Base-by-base conservation (phyloP, 2,797 vertebrate genomes). In the Microchirus variegatus region DNA sequence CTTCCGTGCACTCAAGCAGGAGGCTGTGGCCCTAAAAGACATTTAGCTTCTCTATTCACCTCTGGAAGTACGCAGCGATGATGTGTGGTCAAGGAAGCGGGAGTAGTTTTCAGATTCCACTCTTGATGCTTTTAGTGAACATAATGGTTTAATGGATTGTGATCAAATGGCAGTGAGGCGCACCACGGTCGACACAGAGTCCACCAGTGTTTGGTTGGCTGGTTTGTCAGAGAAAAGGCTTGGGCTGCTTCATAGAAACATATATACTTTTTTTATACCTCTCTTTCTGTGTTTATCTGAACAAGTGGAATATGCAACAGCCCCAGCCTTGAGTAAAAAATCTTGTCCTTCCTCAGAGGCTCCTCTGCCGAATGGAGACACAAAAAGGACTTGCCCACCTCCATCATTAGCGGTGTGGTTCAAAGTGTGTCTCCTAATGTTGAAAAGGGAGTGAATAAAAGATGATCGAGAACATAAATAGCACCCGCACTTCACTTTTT, bases 121-220 rank as follows among this genome's bases (percentile, higher is more conserved):
- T 74, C 55, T 77, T 61, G 68, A 62, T 68, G 87, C 82, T 91
- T 87, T 91, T 78, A 84, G 73, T 58, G 73, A 71, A 70, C 66
- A 52, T 85, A 87, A 90, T 82, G 74, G 77, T 83, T 88, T 85
- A 90, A 89, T 90, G 84, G 84, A 70, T 86, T 83, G 78, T 79
- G 84, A 87, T 87, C 76, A 84, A 90, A 86, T 85, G 79, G 69
- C 70, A 70, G 73, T 36, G 73, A 67, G 83, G 73, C 71, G 70
- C 77, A 80, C 43, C 63, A 63, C 72, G 74, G 77, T 67, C 59
- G 59, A 66, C 76, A 80, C 80, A 84, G 80, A 80, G 73, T 68
- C 76, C 72, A 73, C 47, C n/a, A 50, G 63, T 43, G 15, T 31
- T 49, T 49, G 62, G 65, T 31, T 31, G 31, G 45, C 53, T 66